Evolutionary conservation across 2,888 invertebrate genomes (phyloP).

Genomic region (Ochropacha duplaris): DNA sequence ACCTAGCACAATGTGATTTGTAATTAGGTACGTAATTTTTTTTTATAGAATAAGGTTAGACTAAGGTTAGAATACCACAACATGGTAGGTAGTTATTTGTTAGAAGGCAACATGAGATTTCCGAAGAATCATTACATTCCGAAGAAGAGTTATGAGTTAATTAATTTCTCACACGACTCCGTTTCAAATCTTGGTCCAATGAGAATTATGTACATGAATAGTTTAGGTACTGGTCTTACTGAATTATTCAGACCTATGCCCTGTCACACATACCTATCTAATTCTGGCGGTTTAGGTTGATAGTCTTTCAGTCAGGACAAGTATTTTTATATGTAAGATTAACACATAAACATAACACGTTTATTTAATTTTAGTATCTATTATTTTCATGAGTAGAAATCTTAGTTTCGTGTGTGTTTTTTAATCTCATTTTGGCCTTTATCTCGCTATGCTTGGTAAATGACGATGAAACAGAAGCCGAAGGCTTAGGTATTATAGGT

Average conservation of each 20-base stretch:
- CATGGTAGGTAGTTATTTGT: conserved; percentile 28
- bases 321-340: no score
- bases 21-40: conserved; percentile 1
- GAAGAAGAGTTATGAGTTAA: not conserved
- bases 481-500: no score
- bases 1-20: not conserved
- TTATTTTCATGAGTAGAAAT: no score
- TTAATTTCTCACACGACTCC: conserved; percentile 11
- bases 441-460: no score
- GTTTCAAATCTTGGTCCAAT: conserved; percentile 31
- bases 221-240: not conserved
- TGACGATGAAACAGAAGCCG: no score
- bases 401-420: no score
- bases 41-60: not conserved
- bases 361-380: no score
- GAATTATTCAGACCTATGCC: not conserved
- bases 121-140: not conserved
- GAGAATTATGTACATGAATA: conserved; percentile 11
- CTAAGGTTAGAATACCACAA: conserved; percentile 23
- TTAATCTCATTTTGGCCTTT: no score
- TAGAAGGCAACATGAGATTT: conserved; percentile 30
- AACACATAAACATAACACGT: no score
- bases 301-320: no score
- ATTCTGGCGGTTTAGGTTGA: no score
- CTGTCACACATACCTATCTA: no score